A percentile compares a stretch with the other conserved stretches of the same genome.
Conservation (phyloP, 1,140 invertebrate genomes). For the Drosophila sucinea region DNA sequence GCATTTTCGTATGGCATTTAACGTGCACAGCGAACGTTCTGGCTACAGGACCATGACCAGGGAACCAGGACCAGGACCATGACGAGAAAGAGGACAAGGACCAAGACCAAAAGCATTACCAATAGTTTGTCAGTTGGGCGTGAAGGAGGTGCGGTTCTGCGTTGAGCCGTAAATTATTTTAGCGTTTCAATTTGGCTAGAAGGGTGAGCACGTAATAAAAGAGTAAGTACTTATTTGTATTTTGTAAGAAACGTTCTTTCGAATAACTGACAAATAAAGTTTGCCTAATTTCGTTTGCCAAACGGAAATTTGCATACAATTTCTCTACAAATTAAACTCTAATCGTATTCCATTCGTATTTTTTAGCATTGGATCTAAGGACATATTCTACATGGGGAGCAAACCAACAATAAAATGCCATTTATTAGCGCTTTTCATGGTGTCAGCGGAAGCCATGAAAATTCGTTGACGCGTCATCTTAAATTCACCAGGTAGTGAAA, state of each 20-base stretch:
- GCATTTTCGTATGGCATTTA: conserved; percentile 65
- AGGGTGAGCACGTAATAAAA: conserved; percentile 43
- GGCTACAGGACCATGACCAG: conserved; percentile 27
- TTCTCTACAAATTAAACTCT: background rate
- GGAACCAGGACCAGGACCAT: conserved; percentile 6
- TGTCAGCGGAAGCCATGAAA: conserved; percentile 33
- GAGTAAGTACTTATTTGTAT: background rate
- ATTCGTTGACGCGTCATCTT: background rate
- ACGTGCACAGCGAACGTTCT: conserved; percentile 43
- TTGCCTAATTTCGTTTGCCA: conserved; percentile 43
- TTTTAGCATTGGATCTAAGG: background rate
- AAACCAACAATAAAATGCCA: conserved; percentile 57
- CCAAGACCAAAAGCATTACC: conserved; percentile 11
- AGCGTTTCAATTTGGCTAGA: conserved; percentile 70
- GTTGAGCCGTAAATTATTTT: conserved; percentile 77
- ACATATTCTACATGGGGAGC: conserved; percentile 5
- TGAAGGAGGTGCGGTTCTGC: conserved; percentile 25
- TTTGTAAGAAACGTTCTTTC: conserved; percentile 17
- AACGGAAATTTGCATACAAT: conserved; percentile 53
- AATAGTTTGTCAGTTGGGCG: conserved; percentile 22
- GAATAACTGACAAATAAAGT: conserved; percentile 52
- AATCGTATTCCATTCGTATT: background rate
- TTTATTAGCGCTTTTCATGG: conserved; percentile 61
- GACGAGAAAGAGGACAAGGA: background rate
- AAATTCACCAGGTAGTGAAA: conserved; percentile 4